phyloP scores from a whole-genome alignment of 2,888 invertebrate genomes.

The Polia nebulosa region DNA sequence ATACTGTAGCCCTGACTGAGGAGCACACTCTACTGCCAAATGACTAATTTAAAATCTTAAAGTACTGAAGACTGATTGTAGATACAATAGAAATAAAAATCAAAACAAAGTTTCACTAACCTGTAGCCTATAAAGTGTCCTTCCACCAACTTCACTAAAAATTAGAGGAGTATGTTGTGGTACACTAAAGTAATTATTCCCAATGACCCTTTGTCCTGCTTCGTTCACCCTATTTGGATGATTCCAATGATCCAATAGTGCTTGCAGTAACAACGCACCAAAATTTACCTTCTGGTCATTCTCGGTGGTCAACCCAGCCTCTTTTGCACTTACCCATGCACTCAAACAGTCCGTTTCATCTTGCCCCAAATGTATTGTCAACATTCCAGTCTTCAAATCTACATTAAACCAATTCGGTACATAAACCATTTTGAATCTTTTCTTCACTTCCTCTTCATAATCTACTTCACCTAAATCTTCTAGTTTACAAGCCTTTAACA shows the following conservation, averaged over 20 bases:
- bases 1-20: no score
- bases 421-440: slow-evolving; percentile 97
- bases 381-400: slow-evolving; percentile 99
- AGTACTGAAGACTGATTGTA: background rate
- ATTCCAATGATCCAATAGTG: slow-evolving; percentile 98
- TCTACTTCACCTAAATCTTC: slow-evolving; percentile 98
- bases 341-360: slow-evolving; percentile 99
- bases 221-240: slow-evolving; percentile 92
- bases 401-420: slow-evolving; percentile 99
- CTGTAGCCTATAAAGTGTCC: slow-evolving; percentile 96
- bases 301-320: slow-evolving; percentile 96
- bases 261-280: slow-evolving; percentile 98
- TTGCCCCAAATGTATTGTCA: slow-evolving; percentile 98
- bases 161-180: slow-evolving; percentile 99
- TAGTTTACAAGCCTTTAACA: slow-evolving; percentile 96
- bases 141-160: slow-evolving; percentile 98
- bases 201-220: slow-evolving; percentile 93
- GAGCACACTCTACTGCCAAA: no score
- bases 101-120: slow-evolving; percentile 67
- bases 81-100: background rate
- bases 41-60: no score
- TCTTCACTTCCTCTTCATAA: slow-evolving; percentile 98
- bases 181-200: slow-evolving; percentile 96
- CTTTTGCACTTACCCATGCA: slow-evolving; percentile 99
- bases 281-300: slow-evolving; percentile 98